These are phyloP conservation scores for Chiloscyllium punctatum DNA, from an alignment of 2,797 vertebrate genomes.

Conservation along the genomic window DNA sequence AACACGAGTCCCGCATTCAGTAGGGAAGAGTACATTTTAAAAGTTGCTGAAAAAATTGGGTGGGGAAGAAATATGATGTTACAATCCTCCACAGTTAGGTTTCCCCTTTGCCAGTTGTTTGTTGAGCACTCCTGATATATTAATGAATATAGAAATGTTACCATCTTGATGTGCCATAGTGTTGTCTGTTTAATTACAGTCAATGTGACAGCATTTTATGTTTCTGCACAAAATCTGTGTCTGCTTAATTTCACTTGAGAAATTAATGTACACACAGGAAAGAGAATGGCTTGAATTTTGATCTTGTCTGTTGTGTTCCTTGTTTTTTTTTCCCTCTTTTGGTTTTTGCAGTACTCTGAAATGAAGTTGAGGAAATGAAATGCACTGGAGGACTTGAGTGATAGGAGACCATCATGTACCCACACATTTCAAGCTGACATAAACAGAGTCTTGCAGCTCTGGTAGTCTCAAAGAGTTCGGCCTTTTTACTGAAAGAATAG, in stretches of 20 bases:
- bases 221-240: constrained; percentile 10
- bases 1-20: background rate
- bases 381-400: constrained; percentile 29
- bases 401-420: background rate
- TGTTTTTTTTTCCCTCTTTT: background rate
- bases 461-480: background rate
- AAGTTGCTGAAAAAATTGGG: background rate
- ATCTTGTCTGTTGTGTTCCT: background rate
- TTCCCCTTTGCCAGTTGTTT: background rate
- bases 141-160: background rate
- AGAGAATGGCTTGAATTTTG: background rate
- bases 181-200: constrained; percentile 6
- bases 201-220: background rate
- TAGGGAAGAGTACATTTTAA: background rate
- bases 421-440: background rate
- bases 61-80: background rate
- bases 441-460: background rate
- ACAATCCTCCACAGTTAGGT: background rate
- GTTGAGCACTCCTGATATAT: background rate
- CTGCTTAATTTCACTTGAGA: constrained; percentile 17
- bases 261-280: background rate
- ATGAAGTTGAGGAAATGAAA: background rate
- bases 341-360: background rate
- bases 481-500: background rate
- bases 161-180: background rate